Base-by-base conservation (phyloP, 2,113 vertebrate genomes). In the Leucopternis melanops region DNA sequence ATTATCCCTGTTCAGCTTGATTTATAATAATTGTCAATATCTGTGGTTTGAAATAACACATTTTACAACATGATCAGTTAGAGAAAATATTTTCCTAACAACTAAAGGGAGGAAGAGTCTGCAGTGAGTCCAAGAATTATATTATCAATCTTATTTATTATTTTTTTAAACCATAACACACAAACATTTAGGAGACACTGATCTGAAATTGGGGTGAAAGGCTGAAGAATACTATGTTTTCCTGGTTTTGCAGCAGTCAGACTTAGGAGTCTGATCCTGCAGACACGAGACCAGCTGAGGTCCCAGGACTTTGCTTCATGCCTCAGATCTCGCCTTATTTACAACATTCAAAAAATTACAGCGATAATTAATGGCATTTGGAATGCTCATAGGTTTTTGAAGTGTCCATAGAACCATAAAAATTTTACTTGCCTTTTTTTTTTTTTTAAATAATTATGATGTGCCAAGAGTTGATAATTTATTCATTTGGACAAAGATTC, bases 11-110 rank as follows among this genome's bases (percentile, higher is more conserved):
- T 89, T 97, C 52, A 88, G 81, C 49, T 88, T 96, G 96, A 96
- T 96, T 96, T 97, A 97, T 91, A 97, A 81, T 94, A 93, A 97
- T 96, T 91, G 86, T 93, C 95, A 92, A 93, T 97, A 96, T 97
- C 93, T 95, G 87, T 44, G 80, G 86, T 96, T 96, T 96, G 92
- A 91, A 96, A 96, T 96, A 97, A 97, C 96, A 96, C 77, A 12
- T 94, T 96, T 97, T 96, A 95, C 83, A 94, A 84, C 80, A 72
- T 1, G 65, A 96, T 95, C 91, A 90, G 94, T 95, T 52, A 95
- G 91, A 92, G 69, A 95, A 97, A 97, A 97, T 93, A 94, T 93
- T 97, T 97, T 96, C 88, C 81, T 94, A 95, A 94, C 95, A 92
- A 96, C 90, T 87, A 95, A 95, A 93, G 81, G 50, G 87, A 95